Evolutionary conservation across 2,113 vertebrate species (phyloP), one percentile per base, ranked within the genome.

Genomic region (Corythornis cristatus): DNA sequence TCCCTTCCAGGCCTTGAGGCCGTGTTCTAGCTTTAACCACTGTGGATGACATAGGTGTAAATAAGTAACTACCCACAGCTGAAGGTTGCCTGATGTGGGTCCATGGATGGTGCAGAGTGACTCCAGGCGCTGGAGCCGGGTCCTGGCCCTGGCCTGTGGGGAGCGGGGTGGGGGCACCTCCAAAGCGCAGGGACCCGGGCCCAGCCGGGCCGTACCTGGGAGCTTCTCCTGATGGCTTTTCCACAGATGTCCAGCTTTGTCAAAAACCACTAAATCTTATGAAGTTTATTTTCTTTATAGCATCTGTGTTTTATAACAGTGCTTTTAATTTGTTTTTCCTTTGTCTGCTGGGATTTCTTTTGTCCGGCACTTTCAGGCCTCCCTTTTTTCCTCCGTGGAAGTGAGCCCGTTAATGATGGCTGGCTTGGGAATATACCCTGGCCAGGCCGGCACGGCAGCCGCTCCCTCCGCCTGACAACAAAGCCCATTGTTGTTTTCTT

Each of bases 251-350:
- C 98, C 96, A 95, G 97, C 97, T 98, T 98, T 98, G 98, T 98
- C 98, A 98, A 97, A 98, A 98, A 89, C 87, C 98, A 97, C 97
- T 99, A 99, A 99, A 99, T 99, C 99, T 98, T 97, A 94, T 90
- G 91, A 98, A 98, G 98, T 98, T 99, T 99, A 98, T 99, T 99
- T 99, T 99, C 98, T 97, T 99, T 98, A 97, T 98, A 99, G 98
- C 98, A 99, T 99, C 98, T 99, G 98, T 98, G 98, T 99, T 99
- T 99, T 99, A 99, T 99, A 99, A 99, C 97, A 97, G 98, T 95
- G 96, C 98, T 98, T 98, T 99, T 98, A 98, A 99, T 99, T 99
- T 99, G 98, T 99, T 99, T 99, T 99, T 97, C 95, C 98, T 98
- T 97, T 95, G 98, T 98, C 99, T 98, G 96, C 91, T 97, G 98